phyloP scores from a whole-genome alignment of 1,140 invertebrate species.

The Philaenus spumarius region DNA sequence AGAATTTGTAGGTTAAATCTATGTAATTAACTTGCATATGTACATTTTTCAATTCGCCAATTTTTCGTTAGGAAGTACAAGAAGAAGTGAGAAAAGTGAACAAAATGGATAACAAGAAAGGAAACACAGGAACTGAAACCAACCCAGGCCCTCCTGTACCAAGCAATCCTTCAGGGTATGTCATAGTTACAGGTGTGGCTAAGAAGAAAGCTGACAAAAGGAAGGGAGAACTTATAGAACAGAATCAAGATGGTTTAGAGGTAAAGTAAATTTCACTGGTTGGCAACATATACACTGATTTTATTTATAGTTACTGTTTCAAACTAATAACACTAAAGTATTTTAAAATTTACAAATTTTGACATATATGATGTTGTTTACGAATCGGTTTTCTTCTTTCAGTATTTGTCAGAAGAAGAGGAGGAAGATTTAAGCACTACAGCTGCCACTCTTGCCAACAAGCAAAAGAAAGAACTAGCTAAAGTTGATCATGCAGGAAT shows the following conservation, averaged over 20 bases:
- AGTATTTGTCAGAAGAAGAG: constrained; percentile 96
- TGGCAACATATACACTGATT: too few relatives aligned
- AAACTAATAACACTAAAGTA: too few relatives aligned
- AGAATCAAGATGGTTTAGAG: constrained; percentile 94
- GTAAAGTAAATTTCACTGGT: too few relatives aligned
- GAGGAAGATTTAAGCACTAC: constrained; percentile 89
- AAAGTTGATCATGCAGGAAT: constrained; percentile 82
- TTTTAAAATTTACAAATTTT: too few relatives aligned
- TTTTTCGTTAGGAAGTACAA: constrained; percentile 67
- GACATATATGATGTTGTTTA: too few relatives aligned
- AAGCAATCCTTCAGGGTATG: constrained; percentile 46
- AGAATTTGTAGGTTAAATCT: too few relatives aligned
- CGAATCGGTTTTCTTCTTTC: constrained; percentile 28
- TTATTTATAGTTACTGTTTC: too few relatives aligned
- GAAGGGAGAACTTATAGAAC: constrained; percentile 92
- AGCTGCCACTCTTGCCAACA: constrained; percentile 79
- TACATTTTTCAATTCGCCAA: too few relatives aligned
- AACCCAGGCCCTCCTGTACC: constrained; percentile 19
- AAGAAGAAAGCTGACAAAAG: constrained; percentile 69
- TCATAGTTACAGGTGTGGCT: constrained; percentile 84
- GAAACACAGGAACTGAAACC: constrained; percentile 24
- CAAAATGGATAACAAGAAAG: constrained; percentile 56
- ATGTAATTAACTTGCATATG: too few relatives aligned
- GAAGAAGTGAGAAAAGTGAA: constrained; percentile 90
- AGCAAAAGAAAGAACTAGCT: constrained; percentile 82